Evolutionary conservation across 2,797 vertebrate genomes (phyloP).

Genomic region (Pampus argenteus): DNA sequence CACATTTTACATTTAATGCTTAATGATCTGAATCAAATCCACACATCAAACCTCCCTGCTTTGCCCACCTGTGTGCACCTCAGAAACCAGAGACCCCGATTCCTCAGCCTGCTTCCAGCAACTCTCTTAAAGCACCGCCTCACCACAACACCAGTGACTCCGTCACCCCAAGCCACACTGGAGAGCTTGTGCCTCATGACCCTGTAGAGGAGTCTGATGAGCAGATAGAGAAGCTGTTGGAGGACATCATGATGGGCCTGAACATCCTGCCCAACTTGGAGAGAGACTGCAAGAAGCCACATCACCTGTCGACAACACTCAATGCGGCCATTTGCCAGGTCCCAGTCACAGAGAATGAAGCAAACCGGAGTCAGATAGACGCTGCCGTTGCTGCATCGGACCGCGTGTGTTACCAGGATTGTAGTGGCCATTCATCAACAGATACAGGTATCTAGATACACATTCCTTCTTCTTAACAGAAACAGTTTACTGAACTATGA

Average conservation of each 20-base stretch:
- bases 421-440: constrained; percentile 11
- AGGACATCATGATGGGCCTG: constrained; percentile 82
- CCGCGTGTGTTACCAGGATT: constrained; percentile 18
- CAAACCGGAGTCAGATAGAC: neutral
- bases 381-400: neutral
- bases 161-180: constrained; percentile 2
- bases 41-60: neutral
- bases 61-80: neutral
- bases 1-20: neutral
- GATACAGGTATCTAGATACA: constrained; percentile 44
- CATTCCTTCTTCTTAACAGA: neutral
- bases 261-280: constrained; percentile 76
- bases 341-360: constrained; percentile 8
- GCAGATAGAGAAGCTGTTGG: constrained; percentile 77
- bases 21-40: neutral
- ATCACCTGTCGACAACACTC: neutral
- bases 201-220: constrained; percentile 74
- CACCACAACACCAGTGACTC: neutral
- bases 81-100: constrained; percentile 17
- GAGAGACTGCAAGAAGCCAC: constrained; percentile 22
- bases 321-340: neutral
- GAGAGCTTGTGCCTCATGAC: constrained; percentile 10
- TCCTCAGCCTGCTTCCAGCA: neutral
- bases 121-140: neutral
- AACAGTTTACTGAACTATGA: neutral